A percentile compares a stretch with the other conserved stretches of the same genome.
These are phyloP conservation scores for Dromius quadrimaculatus DNA, from an alignment of 2,888 invertebrate genomes.

Conservation along the genomic window DNA sequence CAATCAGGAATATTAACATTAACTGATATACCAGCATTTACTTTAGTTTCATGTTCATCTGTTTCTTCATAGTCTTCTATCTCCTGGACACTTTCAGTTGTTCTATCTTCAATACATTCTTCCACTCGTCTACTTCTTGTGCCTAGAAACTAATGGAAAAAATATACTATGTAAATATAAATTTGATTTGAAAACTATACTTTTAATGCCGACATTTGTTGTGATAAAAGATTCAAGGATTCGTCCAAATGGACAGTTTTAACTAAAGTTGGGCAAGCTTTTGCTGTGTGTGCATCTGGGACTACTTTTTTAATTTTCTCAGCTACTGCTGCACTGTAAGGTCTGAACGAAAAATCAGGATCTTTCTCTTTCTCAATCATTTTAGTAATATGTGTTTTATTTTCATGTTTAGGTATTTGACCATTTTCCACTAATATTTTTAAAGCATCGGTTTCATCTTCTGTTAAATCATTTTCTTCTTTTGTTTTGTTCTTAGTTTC, in stretches of 20 bases:
- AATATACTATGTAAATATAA: neutral
- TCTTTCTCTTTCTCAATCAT: constrained; percentile 44
- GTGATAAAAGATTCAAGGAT: constrained; percentile 27
- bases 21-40: constrained; percentile 4
- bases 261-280: neutral
- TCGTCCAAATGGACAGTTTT: constrained; percentile 41
- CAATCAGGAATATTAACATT: neutral
- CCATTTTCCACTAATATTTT: constrained; percentile 32
- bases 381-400: constrained; percentile 24
- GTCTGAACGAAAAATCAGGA: constrained; percentile 32
- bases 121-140: constrained; percentile 33
- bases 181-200: constrained; percentile 6
- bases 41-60: constrained; percentile 21
- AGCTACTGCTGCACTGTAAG: constrained; percentile 21
- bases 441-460: constrained; percentile 16
- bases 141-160: constrained; percentile 26
- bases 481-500: neutral
- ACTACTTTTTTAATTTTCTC: constrained; percentile 42
- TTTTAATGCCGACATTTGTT: constrained; percentile 44
- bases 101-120: constrained; percentile 41
- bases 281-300: constrained; percentile 38
- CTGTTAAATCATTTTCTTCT: neutral
- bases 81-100: constrained; percentile 28
- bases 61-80: constrained; percentile 15
- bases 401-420: neutral